Conservation (phyloP, 2,888 invertebrate genomes). For the Athrips mouffetella region DNA sequence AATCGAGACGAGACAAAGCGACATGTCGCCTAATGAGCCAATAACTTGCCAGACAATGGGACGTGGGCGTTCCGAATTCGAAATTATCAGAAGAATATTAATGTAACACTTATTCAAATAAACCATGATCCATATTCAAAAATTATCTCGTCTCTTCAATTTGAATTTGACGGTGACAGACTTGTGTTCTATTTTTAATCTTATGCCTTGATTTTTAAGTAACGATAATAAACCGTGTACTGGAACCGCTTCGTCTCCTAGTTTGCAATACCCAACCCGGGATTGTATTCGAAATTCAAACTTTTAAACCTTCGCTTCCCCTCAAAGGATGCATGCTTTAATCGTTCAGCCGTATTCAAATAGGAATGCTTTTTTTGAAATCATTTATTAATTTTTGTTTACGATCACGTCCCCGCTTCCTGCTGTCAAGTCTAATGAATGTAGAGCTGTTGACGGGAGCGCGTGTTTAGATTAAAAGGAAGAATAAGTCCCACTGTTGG, state of each 20-base stretch:
- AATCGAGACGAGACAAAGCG: constrained; percentile 63
- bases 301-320: no score
- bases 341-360: constrained; percentile 60
- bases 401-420: constrained; percentile 65
- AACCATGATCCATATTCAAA: constrained; percentile 68
- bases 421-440: constrained; percentile 68
- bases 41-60: constrained; percentile 75
- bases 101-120: constrained; percentile 78
- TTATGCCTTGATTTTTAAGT: constrained; percentile 20
- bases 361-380: constrained; percentile 49
- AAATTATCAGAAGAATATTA: constrained; percentile 77
- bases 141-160: constrained; percentile 66
- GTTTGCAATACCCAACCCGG: no score
- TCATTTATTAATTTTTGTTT: constrained; percentile 64
- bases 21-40: constrained; percentile 74
- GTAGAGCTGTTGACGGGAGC: constrained; percentile 53
- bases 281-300: no score
- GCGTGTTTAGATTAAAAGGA: no score
- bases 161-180: constrained; percentile 64
- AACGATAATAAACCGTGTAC: neutral
- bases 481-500: no score
- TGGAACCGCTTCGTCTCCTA: neutral
- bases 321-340: constrained; percentile 33
- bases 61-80: constrained; percentile 71
- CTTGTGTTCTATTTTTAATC: constrained; percentile 47